phyloP scores from a whole-genome alignment of 2,888 invertebrate genomes.

The Synergus japonicus region DNA sequence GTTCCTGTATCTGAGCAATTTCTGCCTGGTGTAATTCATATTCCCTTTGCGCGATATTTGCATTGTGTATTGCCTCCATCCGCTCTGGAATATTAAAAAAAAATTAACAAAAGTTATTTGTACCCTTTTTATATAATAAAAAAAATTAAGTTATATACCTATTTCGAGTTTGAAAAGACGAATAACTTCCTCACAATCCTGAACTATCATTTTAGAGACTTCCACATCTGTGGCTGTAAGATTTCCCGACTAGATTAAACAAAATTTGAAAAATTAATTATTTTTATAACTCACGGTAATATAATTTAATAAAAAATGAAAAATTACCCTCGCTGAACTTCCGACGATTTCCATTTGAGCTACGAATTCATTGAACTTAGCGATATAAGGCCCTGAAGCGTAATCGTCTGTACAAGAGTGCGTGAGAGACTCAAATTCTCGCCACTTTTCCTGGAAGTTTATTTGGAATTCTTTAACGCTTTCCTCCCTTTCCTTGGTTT shows the following conservation, averaged over 20 bases:
- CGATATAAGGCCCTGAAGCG: slow-evolving; percentile 60
- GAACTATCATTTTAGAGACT: slow-evolving; percentile 64
- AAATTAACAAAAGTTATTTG: background rate
- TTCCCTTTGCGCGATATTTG: slow-evolving; percentile 72
- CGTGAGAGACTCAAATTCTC: slow-evolving; percentile 60
- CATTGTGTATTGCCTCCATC: slow-evolving; percentile 63
- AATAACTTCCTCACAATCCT: slow-evolving; percentile 65
- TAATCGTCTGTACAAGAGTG: slow-evolving; percentile 65
- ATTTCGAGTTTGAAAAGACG: slow-evolving; percentile 64
- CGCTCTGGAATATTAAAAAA: slow-evolving; percentile 56
- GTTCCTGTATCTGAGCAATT: slow-evolving; percentile 45
- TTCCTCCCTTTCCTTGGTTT: slow-evolving; percentile 78
- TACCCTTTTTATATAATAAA: background rate
- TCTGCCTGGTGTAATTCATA: slow-evolving; percentile 79
- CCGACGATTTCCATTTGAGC: slow-evolving; percentile 67
- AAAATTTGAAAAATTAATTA: background rate
- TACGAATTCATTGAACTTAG: slow-evolving; percentile 72
- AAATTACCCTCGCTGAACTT: slow-evolving; percentile 66
- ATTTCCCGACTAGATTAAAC: slow-evolving; percentile 63
- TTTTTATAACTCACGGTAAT: background rate
- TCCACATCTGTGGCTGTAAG: slow-evolving; percentile 65
- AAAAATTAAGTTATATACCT: slow-evolving; percentile 59
- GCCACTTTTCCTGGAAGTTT: slow-evolving; percentile 61
- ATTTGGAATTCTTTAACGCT: slow-evolving; percentile 76
- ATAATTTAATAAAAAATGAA: background rate